phyloP scores from a whole-genome alignment of 2,888 invertebrate genomes.

The Drosophila crucigera region DNA sequence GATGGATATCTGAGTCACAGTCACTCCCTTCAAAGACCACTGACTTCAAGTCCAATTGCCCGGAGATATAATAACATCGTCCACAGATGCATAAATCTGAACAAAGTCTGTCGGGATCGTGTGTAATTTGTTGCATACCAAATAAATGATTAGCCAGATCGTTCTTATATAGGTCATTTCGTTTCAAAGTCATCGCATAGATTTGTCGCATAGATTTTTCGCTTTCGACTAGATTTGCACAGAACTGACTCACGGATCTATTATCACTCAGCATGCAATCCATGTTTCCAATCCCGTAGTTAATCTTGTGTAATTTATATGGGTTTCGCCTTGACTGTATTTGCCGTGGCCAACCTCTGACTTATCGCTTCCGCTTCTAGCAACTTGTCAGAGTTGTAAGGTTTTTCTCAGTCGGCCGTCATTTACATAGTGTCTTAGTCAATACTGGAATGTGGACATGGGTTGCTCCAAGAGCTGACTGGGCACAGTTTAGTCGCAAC shows the following conservation, averaged over 20 bases:
- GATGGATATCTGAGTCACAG: background rate
- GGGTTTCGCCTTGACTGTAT: conserved; percentile 6
- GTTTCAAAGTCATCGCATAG: background rate
- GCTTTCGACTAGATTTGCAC: background rate
- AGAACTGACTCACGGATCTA: conserved; percentile 29
- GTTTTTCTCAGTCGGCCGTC: conserved; percentile 23
- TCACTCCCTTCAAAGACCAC: background rate
- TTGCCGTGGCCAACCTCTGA: conserved; percentile 14
- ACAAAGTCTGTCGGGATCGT: background rate
- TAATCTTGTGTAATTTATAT: conserved; percentile 30
- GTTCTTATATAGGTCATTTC: background rate
- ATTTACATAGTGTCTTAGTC: conserved; percentile 44
- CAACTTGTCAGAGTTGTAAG: conserved; percentile 24
- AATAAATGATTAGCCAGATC: background rate
- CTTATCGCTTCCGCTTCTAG: conserved; percentile 27
- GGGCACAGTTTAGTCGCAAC: background rate
- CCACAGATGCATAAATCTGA: background rate
- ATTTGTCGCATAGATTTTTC: background rate
- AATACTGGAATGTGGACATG: conserved; percentile 21
- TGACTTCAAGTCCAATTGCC: background rate
- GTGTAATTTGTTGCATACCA: background rate
- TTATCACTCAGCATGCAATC: conserved; percentile 12
- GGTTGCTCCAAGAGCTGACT: conserved; percentile 4
- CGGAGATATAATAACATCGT: background rate
- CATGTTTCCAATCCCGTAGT: background rate